These are phyloP conservation scores for Chymomyza amoena DNA, from an alignment of 2,888 invertebrate genomes.

Conservation along the genomic window DNA sequence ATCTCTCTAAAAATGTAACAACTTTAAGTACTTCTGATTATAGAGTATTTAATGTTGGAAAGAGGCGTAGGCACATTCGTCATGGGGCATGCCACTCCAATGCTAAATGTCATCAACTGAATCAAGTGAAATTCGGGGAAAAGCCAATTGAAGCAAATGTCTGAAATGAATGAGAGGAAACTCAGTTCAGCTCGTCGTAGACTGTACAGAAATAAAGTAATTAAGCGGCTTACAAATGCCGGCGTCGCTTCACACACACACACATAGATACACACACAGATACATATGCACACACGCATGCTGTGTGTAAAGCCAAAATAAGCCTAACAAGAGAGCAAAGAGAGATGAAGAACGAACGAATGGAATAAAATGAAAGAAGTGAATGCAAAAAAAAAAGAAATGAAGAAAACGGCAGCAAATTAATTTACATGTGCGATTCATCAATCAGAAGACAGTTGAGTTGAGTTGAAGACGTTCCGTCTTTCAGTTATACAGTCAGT, in stretches of 20 bases:
- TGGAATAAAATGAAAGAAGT: background rate
- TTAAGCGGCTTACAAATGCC: conserved; percentile 72
- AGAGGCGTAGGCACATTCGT: background rate
- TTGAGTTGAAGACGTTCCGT: background rate
- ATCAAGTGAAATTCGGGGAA: conserved; percentile 35
- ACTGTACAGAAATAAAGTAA: conserved; percentile 67
- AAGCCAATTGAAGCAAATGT: conserved; percentile 37
- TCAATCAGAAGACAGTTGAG: conserved; percentile 55
- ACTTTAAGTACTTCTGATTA: background rate
- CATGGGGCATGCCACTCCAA: background rate
- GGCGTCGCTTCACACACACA: conserved; percentile 21
- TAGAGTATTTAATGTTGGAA: background rate
- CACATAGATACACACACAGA: conserved; percentile 10
- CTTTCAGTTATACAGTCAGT: background rate
- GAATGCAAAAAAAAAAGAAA: conserved; percentile 47
- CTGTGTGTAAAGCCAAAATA: conserved; percentile 34
- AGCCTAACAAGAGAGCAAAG: conserved; percentile 57
- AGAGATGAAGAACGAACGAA: background rate
- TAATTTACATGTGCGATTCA: conserved; percentile 74
- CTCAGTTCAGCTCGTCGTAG: conserved; percentile 35
- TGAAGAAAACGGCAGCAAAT: conserved; percentile 71
- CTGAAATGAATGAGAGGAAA: background rate
- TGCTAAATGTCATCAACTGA: background rate
- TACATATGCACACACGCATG: background rate
- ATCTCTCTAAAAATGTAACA: background rate